Percentiles rank a stretch among this genome's conserved stretches.
phyloP scores from a whole-genome alignment of 2,797 vertebrate genomes.

The Peromyscus eremicus region DNA sequence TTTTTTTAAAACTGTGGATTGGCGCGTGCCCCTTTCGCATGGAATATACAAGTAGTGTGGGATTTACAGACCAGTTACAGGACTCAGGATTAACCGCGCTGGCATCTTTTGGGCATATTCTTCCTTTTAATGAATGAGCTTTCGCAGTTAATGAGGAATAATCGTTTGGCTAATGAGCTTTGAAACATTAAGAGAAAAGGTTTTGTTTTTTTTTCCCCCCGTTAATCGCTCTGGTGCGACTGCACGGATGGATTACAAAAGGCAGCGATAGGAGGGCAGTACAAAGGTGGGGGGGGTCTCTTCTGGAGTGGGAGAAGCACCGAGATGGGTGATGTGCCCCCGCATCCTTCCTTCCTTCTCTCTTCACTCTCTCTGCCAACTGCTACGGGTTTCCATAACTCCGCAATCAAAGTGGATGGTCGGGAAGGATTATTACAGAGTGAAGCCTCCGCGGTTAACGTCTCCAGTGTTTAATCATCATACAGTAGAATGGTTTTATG shows the following conservation, averaged over 20 bases:
- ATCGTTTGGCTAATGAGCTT: conserved; percentile 98
- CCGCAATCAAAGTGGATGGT: conserved; percentile 89
- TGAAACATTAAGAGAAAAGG: conserved; percentile 95
- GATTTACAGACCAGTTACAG: conserved; percentile 90
- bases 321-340: conserved; percentile 89
- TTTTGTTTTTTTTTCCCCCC: conserved; percentile 86
- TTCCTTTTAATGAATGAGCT: conserved; percentile 90
- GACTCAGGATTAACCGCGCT: conserved; percentile 89
- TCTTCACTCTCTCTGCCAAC: conserved; percentile 86
- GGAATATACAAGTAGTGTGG: conserved; percentile 89
- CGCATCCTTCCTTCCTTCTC: conserved; percentile 85
- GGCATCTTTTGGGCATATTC: conserved; percentile 96
- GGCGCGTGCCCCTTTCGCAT: conserved; percentile 85
- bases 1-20: conserved; percentile 82
- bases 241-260: conserved; percentile 99
- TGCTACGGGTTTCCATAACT: conserved; percentile 90
- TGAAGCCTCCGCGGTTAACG: conserved; percentile 93
- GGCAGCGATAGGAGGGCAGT: conserved; percentile 88
- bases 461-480: conserved; percentile 99
- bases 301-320: conserved; percentile 88
- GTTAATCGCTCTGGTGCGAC: conserved; percentile 96
- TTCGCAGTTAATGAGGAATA: conserved; percentile 93
- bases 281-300: conserved; percentile 85
- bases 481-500: conserved; percentile 99
- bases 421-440: conserved; percentile 90